Conservation (phyloP, 1,140 invertebrate species). For the Heliconius congener region DNA sequence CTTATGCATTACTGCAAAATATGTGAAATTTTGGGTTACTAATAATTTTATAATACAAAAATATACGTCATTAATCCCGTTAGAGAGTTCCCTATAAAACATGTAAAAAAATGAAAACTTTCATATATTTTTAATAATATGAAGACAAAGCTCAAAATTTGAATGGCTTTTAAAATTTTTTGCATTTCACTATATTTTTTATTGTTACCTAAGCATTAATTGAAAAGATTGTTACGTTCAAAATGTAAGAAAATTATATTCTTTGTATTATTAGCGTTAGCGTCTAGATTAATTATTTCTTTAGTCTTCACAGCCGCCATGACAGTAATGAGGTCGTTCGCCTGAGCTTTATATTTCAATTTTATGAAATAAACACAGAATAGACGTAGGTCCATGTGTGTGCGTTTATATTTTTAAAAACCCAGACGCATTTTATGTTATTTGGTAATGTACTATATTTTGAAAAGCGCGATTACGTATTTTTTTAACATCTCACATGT, state of each 20-base stretch:
- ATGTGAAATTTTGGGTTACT: too few relatives aligned
- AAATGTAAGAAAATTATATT: neutral
- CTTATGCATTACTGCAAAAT: too few relatives aligned
- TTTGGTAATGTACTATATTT: neutral
- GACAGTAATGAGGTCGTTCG: constrained; percentile 39
- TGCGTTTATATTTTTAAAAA: neutral
- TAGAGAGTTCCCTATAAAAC: too few relatives aligned
- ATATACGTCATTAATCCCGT: too few relatives aligned
- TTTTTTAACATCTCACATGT: too few relatives aligned
- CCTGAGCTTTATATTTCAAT: constrained; percentile 34
- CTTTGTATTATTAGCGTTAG: neutral
- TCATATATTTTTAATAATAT: too few relatives aligned
- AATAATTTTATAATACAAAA: neutral
- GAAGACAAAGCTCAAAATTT: neutral
- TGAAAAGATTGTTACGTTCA: neutral
- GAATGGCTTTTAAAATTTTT: neutral
- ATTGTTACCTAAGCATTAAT: neutral
- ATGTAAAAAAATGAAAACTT: too few relatives aligned
- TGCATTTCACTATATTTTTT: neutral
- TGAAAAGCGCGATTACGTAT: too few relatives aligned
- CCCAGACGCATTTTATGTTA: neutral
- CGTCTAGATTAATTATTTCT: constrained; percentile 10
- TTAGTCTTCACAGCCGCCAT: neutral
- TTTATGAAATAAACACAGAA: constrained; percentile 22
- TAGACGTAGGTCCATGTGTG: neutral